Evolutionary conservation across 1,140 invertebrate species (phyloP).

Genomic region (Dendrolimus kikuchii): DNA sequence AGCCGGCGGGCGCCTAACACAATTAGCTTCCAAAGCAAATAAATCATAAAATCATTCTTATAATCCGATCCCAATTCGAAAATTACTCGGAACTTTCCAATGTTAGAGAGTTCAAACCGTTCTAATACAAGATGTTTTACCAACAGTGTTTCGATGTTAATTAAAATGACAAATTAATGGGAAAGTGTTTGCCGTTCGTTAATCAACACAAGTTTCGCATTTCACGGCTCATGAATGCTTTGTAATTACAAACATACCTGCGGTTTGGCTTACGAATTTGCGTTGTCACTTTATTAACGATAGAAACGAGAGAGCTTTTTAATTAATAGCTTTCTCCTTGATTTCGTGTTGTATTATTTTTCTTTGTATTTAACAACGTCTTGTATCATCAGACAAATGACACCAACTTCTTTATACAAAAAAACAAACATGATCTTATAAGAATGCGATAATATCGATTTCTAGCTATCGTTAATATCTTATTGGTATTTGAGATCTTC

Average conservation of each 20-base stretch:
- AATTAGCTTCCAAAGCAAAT: conserved; percentile 43
- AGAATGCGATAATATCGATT: conserved; percentile 7
- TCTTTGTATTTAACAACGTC: conserved; percentile 6
- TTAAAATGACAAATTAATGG: conserved; percentile 52
- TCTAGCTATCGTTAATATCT: background rate
- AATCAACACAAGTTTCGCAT: conserved; percentile 33
- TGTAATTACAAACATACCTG: conserved; percentile 43
- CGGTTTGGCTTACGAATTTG: conserved; percentile 34
- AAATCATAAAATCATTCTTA: conserved; percentile 45
- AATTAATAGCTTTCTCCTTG: conserved; percentile 50
- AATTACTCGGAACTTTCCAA: conserved; percentile 25
- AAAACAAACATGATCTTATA: conserved; percentile 2
- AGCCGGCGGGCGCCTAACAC: conserved; percentile 30
- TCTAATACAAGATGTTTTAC: conserved; percentile 29
- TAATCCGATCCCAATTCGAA: conserved; percentile 28
- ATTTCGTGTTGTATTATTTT: conserved; percentile 13
- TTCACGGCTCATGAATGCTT: conserved; percentile 32
- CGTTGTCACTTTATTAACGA: conserved; percentile 41
- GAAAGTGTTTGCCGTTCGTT: conserved; percentile 26
- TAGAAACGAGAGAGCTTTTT: conserved; percentile 39
- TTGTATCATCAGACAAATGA: conserved; percentile 5
- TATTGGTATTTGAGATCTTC: conserved; percentile 1
- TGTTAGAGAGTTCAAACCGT: conserved; percentile 5
- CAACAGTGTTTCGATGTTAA: conserved; percentile 35
- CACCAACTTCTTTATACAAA: conserved; percentile 4